Percentiles rank a stretch among this genome's conserved stretches.
Conservation (phyloP, 2,113 vertebrate genomes). For the human (Homo sapiens) region GRCh38 chr1:190882001-190882500, state of each 20-base stretch:
- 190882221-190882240: background rate
- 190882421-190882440: too few relatives aligned
- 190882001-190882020: background rate
- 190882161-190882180: background rate
- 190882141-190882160: background rate
- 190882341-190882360: too few relatives aligned
- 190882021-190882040: background rate
- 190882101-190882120: background rate
- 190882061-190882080: background rate
- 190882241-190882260: background rate
- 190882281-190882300: background rate
- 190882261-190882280: background rate
- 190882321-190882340: background rate
- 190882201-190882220: background rate
- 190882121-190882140: background rate
- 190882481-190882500: rapidly evolving
- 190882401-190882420: too few relatives aligned
- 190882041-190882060: background rate
- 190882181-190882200: background rate
- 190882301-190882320: background rate
- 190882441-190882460: too few relatives aligned
- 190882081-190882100: background rate
- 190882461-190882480: too few relatives aligned
- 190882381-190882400: too few relatives aligned
- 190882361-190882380: too few relatives aligned